These are phyloP conservation scores for Hirtodrosophila histrioides DNA, from an alignment of 2,888 invertebrate species.

Conservation along the genomic window DNA sequence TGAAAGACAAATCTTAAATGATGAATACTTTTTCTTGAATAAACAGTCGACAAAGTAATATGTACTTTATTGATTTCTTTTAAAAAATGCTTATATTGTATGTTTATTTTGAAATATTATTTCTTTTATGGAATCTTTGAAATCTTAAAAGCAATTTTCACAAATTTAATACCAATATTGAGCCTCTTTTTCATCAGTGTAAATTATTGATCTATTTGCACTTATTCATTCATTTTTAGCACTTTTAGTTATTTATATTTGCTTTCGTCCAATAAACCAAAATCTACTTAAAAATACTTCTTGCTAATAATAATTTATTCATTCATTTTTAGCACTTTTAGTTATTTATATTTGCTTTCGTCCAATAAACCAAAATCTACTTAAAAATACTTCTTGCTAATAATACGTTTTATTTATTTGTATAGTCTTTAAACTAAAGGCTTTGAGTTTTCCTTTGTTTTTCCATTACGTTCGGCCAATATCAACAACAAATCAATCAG, in stretches of 20 bases:
- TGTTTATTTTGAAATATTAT: no score
- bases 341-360: neutral
- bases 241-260: neutral
- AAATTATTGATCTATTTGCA: no score
- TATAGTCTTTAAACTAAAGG: neutral
- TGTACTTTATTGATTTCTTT: no score
- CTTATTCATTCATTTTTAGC: neutral
- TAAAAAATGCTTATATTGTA: no score
- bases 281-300: constrained; percentile 18
- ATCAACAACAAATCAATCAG: constrained; percentile 10
- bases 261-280: neutral
- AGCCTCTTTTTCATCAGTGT: no score
- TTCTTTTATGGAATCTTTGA: no score
- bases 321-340: neutral
- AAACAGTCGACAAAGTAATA: no score
- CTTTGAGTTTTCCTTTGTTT: neutral
- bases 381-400: constrained; percentile 6
- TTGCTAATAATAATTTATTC: no score
- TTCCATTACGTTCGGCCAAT: neutral
- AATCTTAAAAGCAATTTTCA: no score
- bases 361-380: constrained; percentile 3
- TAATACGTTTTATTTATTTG: neutral
- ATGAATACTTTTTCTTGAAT: no score
- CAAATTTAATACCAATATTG: no score
- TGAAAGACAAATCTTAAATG: neutral